A percentile compares a stretch with the other conserved stretches of the same genome.
These are phyloP conservation scores for Margaritifera margaritifera DNA, from an alignment of 2,888 invertebrate genomes.

Conservation along the genomic window DNA sequence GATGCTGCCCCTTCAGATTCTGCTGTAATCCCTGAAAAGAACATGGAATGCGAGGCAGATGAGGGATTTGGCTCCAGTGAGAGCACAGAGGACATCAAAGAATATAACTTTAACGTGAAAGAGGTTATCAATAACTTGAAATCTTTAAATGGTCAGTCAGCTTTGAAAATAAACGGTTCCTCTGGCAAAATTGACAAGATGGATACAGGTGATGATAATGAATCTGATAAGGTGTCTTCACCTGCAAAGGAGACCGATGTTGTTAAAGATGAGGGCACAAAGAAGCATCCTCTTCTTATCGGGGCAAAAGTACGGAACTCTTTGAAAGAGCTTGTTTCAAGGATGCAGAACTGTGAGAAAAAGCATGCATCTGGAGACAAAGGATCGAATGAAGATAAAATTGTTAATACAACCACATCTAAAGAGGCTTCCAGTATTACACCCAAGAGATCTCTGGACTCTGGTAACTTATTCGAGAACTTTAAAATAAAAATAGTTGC, in stretches of 20 bases:
- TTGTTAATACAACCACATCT: slow-evolving; percentile 11
- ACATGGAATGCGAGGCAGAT: slow-evolving; percentile 9
- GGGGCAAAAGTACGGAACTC: slow-evolving; percentile 44
- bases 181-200: neutral
- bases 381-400: slow-evolving; percentile 20
- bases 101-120: neutral
- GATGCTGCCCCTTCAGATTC: too few species aligned
- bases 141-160: slow-evolving; percentile 14
- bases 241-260: too few species aligned
- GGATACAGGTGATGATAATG: slow-evolving; percentile 5
- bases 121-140: slow-evolving; percentile 11
- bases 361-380: slow-evolving; percentile 6
- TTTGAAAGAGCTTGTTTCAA: slow-evolving; percentile 42
- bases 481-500: too few species aligned
- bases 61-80: slow-evolving; percentile 25
- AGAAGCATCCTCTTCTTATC: slow-evolving; percentile 30
- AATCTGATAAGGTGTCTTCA: slow-evolving; percentile 1
- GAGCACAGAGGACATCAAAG: slow-evolving; percentile 7
- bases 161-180: neutral
- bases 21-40: too few species aligned
- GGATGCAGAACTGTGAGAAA: slow-evolving; percentile 21
- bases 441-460: slow-evolving; percentile 1
- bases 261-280: neutral
- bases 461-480: neutral
- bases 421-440: slow-evolving; percentile 13